Base-by-base conservation (phyloP, 2,113 vertebrate genomes). In the Talpa occidentalis region DNA sequence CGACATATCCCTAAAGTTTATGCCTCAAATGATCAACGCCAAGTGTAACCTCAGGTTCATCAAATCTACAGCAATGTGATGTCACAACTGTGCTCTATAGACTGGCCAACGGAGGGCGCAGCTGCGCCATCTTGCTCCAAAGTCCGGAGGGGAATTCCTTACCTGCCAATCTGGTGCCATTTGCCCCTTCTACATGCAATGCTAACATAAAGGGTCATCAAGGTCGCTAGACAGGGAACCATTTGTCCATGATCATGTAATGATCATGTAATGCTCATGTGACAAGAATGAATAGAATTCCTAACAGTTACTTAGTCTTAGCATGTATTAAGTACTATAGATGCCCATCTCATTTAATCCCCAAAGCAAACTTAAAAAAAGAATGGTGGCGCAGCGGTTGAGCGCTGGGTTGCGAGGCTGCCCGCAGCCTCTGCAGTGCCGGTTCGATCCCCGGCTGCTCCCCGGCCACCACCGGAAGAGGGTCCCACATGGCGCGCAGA, bases 31-130 rank as follows among this genome's bases (percentile, higher is more conserved):
- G 19, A 87, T 26, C 59, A 52, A 9, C 47, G 44, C 12, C 40
- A 49, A 42, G 24, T 26, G 26, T 56, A 30, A 56, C 3, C 7
- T 10, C 28, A 24, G 11, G 8, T 62, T 74, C 0, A 0, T 6
- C 12, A 10, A 1, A 15, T 60, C 52, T 12, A 24, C 26, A 19
- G 19, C 26, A 5, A 17, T 6, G 47, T 3, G 8, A 1, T 6
- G 21, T 3, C 6, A 37, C 15, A 3, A 64, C 22, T 14, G 44
- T 16, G 35, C 3, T 56, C 32, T 30, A 0, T 5, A 86, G 74
- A n/a, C 30, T 5, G 64, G 17, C 59, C 12, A 28, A 59, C 79
- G 66, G n/a, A 83, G 44, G 87, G 42, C 44, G 6, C 44, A 42
- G 16, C 15, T 19, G 67, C 6, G 28, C 32, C 67, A 14, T 14